Percentiles rank a stretch among this genome's conserved stretches.
These are phyloP conservation scores for Pseudolycoriella hygida DNA, from an alignment of 2,888 invertebrate genomes.

Conservation along the genomic window DNA sequence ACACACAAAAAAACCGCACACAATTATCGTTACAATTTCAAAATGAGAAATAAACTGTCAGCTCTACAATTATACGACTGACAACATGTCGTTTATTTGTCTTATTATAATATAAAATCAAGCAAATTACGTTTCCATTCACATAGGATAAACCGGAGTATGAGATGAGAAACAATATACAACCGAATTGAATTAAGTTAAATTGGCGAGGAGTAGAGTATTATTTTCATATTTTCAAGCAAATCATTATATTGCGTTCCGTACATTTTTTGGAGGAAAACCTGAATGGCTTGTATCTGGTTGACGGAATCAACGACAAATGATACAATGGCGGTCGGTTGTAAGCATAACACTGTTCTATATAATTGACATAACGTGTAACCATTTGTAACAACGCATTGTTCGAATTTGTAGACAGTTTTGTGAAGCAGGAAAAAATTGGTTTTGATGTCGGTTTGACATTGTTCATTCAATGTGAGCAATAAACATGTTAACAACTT, in stretches of 20 bases:
- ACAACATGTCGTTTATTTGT: slow-evolving; percentile 4
- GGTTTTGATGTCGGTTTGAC: slow-evolving; percentile 1
- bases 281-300: too few relatives aligned
- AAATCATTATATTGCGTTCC: background rate
- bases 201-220: background rate
- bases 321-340: too few relatives aligned
- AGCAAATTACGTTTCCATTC: background rate
- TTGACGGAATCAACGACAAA: too few relatives aligned
- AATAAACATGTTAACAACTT: background rate
- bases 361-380: too few relatives aligned
- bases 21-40: too few relatives aligned
- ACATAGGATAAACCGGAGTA: background rate
- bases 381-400: background rate
- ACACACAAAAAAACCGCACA: too few relatives aligned
- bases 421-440: background rate
- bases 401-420: background rate
- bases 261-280: background rate
- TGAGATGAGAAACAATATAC: background rate
- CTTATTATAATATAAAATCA: slow-evolving; percentile 3
- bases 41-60: slow-evolving; percentile 1
- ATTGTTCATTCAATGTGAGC: background rate
- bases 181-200: background rate
- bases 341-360: too few relatives aligned
- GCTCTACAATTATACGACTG: background rate
- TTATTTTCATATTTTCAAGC: background rate